Conservation (phyloP, 2,797 vertebrate genomes). For the Oreonectes daqikongensis region DNA sequence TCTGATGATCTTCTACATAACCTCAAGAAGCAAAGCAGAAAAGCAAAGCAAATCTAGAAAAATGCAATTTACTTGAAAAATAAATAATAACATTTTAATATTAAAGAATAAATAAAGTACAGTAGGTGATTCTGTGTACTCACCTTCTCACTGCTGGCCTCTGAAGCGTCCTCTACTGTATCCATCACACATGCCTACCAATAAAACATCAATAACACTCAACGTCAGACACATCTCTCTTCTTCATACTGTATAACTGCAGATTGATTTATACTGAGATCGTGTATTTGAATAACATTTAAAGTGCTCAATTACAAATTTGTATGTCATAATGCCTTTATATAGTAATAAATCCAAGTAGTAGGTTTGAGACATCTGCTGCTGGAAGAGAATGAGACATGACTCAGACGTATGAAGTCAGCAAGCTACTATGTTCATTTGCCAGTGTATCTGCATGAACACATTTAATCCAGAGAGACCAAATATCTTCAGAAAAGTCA, state of each 20-base stretch:
- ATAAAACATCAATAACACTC: constrained; percentile 48
- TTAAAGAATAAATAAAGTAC: too few relatives aligned
- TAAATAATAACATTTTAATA: too few relatives aligned
- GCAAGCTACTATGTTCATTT: constrained; percentile 63
- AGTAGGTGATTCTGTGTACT: constrained; percentile 52
- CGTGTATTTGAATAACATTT: too few relatives aligned
- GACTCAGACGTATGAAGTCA: constrained; percentile 36
- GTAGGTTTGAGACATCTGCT: too few relatives aligned
- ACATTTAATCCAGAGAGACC: constrained; percentile 8
- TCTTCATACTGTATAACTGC: too few relatives aligned
- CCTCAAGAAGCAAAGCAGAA: not conserved
- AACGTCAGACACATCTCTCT: constrained; percentile 30
- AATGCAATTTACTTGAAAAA: not conserved
- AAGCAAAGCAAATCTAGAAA: not conserved
- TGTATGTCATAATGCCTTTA: too few relatives aligned
- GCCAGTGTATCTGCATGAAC: constrained; percentile 31
- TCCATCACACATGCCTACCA: constrained; percentile 69
- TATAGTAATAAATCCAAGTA: too few relatives aligned
- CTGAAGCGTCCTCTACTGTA: constrained; percentile 65
- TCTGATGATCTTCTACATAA: not conserved
- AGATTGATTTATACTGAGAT: too few relatives aligned
- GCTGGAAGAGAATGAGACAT: too few relatives aligned
- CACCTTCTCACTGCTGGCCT: constrained; percentile 72
- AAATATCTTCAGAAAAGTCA: not conserved
- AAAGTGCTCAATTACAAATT: too few relatives aligned